Percentiles rank a stretch among this genome's conserved stretches.
Evolutionary conservation across 2,888 invertebrate species (phyloP).

Genomic region (Clepsis dumicolana): DNA sequence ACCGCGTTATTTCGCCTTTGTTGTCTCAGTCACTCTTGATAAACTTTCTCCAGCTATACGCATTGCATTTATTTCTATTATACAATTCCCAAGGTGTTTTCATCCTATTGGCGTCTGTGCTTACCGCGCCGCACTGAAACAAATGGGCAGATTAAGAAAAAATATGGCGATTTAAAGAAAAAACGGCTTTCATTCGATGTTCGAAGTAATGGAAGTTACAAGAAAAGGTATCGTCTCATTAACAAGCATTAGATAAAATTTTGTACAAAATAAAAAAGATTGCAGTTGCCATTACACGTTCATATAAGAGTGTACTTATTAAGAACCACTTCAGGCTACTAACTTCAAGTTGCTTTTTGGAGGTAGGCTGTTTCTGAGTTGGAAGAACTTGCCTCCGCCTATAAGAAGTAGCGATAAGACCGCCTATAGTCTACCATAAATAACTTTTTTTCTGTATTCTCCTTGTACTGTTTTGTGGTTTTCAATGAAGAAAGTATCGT

Average conservation of each 20-base stretch:
- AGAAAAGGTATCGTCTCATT: too few relatives aligned
- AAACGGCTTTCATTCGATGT: background rate
- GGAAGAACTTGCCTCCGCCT: too few relatives aligned
- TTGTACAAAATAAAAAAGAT: background rate
- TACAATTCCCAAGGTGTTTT: conserved; percentile 2
- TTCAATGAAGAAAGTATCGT: too few relatives aligned
- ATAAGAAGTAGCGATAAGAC: too few relatives aligned
- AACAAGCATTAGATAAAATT: background rate
- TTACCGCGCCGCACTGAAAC: background rate
- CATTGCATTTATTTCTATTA: conserved; percentile 2
- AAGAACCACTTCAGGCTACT: too few relatives aligned
- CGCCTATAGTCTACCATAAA: too few relatives aligned
- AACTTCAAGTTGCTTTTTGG: too few relatives aligned
- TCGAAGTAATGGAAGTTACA: background rate
- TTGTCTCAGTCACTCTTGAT: background rate
- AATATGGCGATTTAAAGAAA: conserved; percentile 9
- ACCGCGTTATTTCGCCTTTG: background rate
- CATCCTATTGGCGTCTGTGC: background rate
- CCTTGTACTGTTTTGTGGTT: too few relatives aligned
- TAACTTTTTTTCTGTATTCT: too few relatives aligned
- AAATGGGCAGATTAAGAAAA: conserved; percentile 6
- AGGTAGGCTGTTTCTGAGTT: too few relatives aligned
- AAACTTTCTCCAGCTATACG: background rate
- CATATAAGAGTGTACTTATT: too few relatives aligned
- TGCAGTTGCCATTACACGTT: too few relatives aligned